Conservation (phyloP, 2,113 vertebrate species). For the Pangasianodon hypophthalmus region DNA sequence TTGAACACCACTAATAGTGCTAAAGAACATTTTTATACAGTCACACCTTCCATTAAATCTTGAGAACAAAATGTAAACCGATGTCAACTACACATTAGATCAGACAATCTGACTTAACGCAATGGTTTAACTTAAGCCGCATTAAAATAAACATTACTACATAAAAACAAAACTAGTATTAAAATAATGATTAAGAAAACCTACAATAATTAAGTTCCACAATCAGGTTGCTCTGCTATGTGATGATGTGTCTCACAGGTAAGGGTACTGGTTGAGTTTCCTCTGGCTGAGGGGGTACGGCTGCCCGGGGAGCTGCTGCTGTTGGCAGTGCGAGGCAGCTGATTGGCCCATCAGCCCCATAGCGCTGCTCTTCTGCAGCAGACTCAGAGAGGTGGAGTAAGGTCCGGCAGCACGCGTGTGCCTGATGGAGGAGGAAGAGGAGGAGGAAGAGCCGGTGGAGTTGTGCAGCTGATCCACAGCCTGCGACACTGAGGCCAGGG, state of each 20-base stretch:
- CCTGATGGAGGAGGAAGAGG: constrained; percentile 80
- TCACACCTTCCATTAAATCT: constrained; percentile 12
- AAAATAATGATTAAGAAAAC: neutral
- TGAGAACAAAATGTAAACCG: constrained; percentile 19
- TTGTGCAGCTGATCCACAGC: constrained; percentile 91
- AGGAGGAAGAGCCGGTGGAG: constrained; percentile 75
- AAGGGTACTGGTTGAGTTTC: constrained; percentile 93
- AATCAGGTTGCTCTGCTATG: neutral
- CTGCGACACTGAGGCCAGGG: constrained; percentile 88
- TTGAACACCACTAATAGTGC: neutral
- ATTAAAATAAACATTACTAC: constrained; percentile 15
- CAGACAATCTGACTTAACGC: neutral
- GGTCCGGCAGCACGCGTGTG: constrained; percentile 72
- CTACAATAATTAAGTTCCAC: neutral
- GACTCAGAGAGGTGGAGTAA: constrained; percentile 83
- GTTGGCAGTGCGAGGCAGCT: constrained; percentile 82
- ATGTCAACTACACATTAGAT: neutral
- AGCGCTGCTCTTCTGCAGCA: constrained; percentile 87
- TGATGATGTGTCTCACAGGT: neutral
- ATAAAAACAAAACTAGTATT: constrained; percentile 13
- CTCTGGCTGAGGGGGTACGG: constrained; percentile 83
- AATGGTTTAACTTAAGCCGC: neutral
- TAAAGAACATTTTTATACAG: constrained; percentile 9
- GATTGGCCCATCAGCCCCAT: constrained; percentile 73
- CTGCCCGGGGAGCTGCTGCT: constrained; percentile 77